Conservation (phyloP, 1,140 invertebrate species). For the Brachionus rotundiformis region DNA sequence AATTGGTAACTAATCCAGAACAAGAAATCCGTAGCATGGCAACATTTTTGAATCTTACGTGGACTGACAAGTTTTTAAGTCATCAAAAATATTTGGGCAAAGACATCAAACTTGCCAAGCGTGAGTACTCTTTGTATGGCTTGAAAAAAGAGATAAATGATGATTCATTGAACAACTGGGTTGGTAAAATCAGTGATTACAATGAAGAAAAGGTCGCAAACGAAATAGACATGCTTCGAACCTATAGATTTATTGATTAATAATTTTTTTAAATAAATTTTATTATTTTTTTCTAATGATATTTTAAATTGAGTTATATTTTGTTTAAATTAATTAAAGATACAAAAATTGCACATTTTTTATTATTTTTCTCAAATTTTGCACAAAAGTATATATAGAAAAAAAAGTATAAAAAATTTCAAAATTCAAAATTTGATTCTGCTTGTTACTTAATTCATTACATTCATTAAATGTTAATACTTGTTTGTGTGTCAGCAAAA, state of each 20-base stretch:
- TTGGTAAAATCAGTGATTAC: background rate
- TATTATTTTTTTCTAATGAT: background rate
- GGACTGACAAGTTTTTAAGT: conserved; percentile 22
- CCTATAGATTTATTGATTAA: background rate
- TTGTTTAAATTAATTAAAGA: background rate
- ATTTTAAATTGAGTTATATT: no score
- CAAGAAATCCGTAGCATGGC: background rate
- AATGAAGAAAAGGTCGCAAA: background rate
- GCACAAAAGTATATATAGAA: no score
- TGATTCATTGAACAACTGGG: conserved; percentile 13
- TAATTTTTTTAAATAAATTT: background rate
- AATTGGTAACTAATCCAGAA: background rate
- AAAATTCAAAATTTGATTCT: no score
- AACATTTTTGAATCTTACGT: background rate
- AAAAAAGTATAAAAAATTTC: no score
- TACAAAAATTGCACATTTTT: no score
- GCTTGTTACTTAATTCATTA: no score
- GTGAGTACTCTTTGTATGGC: conserved; percentile 6
- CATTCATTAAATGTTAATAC: background rate
- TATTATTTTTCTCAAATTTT: no score
- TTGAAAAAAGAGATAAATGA: conserved; percentile 15
- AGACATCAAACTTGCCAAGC: background rate
- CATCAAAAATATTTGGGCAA: conserved; percentile 28
- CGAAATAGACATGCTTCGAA: background rate
- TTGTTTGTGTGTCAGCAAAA: conserved; percentile 38